A percentile compares a stretch with the other conserved stretches of the same genome.
Conservation (phyloP, 2,888 invertebrate genomes). For the Phrixothrix hirtus region DNA sequence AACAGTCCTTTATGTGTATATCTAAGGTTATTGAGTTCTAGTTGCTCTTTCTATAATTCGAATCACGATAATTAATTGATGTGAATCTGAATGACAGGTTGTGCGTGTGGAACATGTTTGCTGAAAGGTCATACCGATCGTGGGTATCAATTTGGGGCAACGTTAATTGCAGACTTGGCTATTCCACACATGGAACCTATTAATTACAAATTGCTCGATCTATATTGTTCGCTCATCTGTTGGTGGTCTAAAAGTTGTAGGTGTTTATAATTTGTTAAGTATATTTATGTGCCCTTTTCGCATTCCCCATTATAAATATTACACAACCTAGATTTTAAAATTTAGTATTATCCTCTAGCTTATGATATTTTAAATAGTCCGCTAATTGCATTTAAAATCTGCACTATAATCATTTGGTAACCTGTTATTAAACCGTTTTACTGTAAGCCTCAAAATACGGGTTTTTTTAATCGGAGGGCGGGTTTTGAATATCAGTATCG, state of each 20-base stretch:
- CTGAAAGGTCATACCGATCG: constrained; percentile 24
- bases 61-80: constrained; percentile 23
- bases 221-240: constrained; percentile 18
- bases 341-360: neutral
- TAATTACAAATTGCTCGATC: constrained; percentile 27
- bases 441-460: constrained; percentile 23
- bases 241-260: constrained; percentile 23
- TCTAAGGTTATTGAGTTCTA: too few species aligned
- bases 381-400: constrained; percentile 2
- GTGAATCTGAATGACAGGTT: constrained; percentile 21
- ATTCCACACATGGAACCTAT: constrained; percentile 27
- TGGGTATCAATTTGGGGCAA: constrained; percentile 23
- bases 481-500: constrained; percentile 30
- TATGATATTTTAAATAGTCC: neutral
- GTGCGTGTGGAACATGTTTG: constrained; percentile 15
- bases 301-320: neutral
- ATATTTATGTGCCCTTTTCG: neutral
- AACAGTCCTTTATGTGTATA: too few species aligned
- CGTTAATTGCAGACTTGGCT: constrained; percentile 22
- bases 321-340: neutral
- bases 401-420: constrained; percentile 19
- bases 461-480: constrained; percentile 26
- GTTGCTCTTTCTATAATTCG: constrained; percentile 15
- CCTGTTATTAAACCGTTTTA: constrained; percentile 29
- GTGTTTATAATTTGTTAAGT: constrained; percentile 8